phyloP scores from a whole-genome alignment of 2,113 vertebrate genomes.

The Grallaria varia region DNA sequence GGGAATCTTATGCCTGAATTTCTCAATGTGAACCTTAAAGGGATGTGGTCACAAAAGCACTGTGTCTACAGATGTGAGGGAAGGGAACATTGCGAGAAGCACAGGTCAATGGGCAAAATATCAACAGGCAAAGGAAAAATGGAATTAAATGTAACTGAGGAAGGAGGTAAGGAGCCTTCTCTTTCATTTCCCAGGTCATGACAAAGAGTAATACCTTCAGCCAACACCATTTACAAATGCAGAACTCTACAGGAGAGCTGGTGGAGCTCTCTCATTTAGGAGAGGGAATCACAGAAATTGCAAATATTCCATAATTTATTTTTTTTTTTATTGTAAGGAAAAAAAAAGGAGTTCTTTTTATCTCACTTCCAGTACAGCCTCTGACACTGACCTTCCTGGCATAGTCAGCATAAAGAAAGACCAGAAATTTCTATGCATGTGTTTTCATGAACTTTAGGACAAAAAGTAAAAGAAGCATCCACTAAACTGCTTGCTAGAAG shows the following conservation, averaged over 20 bases:
- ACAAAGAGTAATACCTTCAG: not conserved
- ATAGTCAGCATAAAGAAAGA: not conserved
- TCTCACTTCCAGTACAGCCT: not conserved
- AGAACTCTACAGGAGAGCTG: not conserved
- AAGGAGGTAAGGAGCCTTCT: not conserved
- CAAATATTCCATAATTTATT: not conserved
- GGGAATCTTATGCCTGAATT: not conserved
- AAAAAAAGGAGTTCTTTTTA: not conserved
- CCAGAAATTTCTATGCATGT: not conserved
- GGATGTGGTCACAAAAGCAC: accelerated
- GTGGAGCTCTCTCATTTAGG: not conserved
- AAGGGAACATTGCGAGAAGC: not conserved
- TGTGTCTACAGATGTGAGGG: not conserved
- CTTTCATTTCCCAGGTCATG: not conserved
- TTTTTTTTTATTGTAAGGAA: not conserved
- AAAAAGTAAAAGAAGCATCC: not conserved
- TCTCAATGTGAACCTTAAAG: not conserved
- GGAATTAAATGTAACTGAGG: not conserved
- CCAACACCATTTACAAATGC: not conserved
- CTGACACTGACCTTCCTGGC: not conserved
- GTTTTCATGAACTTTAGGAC: not conserved
- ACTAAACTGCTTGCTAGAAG: not conserved
- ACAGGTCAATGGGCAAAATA: not conserved
- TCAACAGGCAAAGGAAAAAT: not conserved
- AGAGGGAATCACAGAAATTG: not conserved